A percentile compares a stretch with the other conserved stretches of the same genome.
These are phyloP conservation scores for Anser cygnoides DNA, from an alignment of 2,113 vertebrate species.

Conservation along the genomic window DNA sequence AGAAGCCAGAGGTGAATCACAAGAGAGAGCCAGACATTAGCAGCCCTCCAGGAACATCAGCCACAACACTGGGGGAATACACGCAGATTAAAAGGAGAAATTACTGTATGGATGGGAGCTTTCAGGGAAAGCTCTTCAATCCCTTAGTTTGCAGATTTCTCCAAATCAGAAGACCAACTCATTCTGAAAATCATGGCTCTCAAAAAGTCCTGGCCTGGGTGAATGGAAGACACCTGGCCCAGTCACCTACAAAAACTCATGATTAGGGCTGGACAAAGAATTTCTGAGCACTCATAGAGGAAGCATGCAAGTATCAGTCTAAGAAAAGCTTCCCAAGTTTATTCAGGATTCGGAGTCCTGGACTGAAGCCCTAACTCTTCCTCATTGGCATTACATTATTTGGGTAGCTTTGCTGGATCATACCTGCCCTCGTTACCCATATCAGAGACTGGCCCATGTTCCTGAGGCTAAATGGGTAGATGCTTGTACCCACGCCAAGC, in stretches of 20 bases:
- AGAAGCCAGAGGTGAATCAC: neutral
- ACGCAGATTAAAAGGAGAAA: neutral
- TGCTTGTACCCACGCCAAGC: neutral
- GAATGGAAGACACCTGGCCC: neutral
- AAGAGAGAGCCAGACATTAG: accelerated
- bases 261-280: neutral
- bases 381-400: accelerated
- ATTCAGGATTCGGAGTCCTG: neutral
- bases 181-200: neutral
- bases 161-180: neutral
- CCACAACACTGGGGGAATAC: neutral
- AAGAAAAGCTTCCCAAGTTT: neutral
- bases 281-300: neutral
- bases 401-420: neutral
- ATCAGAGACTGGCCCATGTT: neutral
- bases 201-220: neutral
- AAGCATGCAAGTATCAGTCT: neutral
- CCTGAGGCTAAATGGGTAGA: neutral
- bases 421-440: neutral
- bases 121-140: neutral
- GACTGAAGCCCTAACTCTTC: neutral
- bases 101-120: neutral
- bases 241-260: neutral
- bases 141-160: neutral
- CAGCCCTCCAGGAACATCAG: neutral